Evolutionary conservation across 2,888 invertebrate genomes (phyloP).

Genomic region (Hypena proboscidalis): DNA sequence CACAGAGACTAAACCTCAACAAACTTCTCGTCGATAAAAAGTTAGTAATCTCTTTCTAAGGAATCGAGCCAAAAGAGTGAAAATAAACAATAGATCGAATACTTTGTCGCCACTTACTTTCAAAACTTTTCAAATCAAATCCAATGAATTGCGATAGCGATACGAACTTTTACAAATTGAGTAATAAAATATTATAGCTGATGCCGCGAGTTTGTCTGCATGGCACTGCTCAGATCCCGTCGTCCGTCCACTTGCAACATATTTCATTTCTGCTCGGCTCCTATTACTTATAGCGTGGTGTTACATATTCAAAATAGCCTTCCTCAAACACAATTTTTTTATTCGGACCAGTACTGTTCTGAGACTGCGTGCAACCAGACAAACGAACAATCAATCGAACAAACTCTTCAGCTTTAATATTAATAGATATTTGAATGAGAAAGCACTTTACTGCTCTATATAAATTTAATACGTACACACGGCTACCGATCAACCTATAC

Average conservation of each 20-base stretch:
- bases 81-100: conserved; percentile 14
- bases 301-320: too few species aligned
- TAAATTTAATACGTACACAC: background rate
- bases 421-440: conserved; percentile 14
- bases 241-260: too few species aligned
- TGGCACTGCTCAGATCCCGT: too few species aligned
- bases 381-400: too few species aligned
- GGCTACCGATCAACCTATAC: too few species aligned
- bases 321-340: too few species aligned
- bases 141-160: conserved; percentile 33
- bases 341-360: too few species aligned
- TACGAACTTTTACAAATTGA: conserved; percentile 1
- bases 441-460: conserved; percentile 15
- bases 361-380: too few species aligned
- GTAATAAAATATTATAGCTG: conserved; percentile 22
- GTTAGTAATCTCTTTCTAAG: background rate
- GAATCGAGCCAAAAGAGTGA: conserved; percentile 2
- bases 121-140: conserved; percentile 39
- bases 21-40: background rate
- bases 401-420: too few species aligned
- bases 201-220: too few species aligned
- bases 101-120: conserved; percentile 25
- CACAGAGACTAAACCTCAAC: background rate
- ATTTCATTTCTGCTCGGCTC: too few species aligned
- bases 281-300: too few species aligned